phyloP scores from a whole-genome alignment of 2,113 vertebrate genomes.

The Falco punctatus region DNA sequence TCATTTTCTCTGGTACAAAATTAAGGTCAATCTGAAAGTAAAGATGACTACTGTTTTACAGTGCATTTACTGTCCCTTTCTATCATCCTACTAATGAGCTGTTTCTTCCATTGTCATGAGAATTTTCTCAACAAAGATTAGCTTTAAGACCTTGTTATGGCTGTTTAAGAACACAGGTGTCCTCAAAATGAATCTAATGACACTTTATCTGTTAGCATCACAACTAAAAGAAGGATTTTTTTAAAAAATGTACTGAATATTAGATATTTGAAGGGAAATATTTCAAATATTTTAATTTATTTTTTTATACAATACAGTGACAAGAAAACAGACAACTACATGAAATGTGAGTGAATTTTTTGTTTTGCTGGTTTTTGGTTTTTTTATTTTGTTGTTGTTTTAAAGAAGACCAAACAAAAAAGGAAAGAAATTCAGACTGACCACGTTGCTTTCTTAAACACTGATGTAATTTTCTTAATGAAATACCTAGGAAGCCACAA shows the following conservation, averaged over 20 bases:
- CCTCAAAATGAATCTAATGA: neutral
- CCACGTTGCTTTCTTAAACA: neutral
- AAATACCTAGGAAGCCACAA: neutral
- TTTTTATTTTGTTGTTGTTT: fast-evolving
- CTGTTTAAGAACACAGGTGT: neutral
- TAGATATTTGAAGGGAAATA: neutral
- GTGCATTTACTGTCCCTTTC: neutral
- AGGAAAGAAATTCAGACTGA: neutral
- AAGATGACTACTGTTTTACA: neutral
- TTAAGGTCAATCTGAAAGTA: constrained; percentile 15
- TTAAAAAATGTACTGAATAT: neutral
- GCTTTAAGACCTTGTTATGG: neutral
- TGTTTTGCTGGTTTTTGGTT: neutral
- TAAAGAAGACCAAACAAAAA: neutral
- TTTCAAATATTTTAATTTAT: neutral
- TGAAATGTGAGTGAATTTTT: neutral
- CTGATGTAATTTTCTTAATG: neutral
- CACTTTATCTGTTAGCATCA: neutral
- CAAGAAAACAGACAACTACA: neutral
- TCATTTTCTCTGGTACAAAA: neutral
- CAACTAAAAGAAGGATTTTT: neutral
- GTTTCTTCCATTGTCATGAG: neutral
- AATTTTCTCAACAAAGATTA: neutral
- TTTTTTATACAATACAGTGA: neutral
- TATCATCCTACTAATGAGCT: neutral